phyloP scores from a whole-genome alignment of 2,113 vertebrate species.

The Hepsetus odoe region DNA sequence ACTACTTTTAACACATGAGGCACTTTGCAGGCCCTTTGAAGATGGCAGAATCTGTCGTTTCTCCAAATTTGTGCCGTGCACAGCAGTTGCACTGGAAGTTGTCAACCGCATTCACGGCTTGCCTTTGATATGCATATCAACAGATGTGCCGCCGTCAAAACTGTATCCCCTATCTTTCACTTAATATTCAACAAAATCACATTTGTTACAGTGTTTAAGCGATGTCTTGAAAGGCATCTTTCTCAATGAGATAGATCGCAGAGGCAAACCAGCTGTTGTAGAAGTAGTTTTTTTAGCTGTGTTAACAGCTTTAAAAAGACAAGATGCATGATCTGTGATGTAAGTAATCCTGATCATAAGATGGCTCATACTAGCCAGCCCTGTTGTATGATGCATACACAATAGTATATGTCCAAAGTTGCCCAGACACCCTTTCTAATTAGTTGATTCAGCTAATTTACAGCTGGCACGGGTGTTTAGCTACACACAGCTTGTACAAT shows the following conservation, averaged over 20 bases:
- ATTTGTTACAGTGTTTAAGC: slow-evolving; percentile 25
- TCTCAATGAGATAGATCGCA: not conserved
- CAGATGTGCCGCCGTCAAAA: slow-evolving; percentile 36
- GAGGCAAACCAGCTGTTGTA: slow-evolving; percentile 30
- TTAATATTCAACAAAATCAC: slow-evolving; percentile 38
- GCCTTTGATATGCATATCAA: slow-evolving; percentile 52
- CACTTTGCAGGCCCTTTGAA: slow-evolving; percentile 30
- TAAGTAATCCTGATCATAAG: not conserved
- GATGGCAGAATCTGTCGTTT: slow-evolving; percentile 25
- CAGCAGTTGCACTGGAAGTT: slow-evolving; percentile 22
- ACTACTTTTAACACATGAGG: slow-evolving; percentile 45
- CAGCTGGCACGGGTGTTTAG: too few species aligned
- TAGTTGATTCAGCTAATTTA: too few species aligned
- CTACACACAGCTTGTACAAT: too few species aligned
- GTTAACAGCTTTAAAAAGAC: not conserved
- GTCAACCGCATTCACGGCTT: slow-evolving; percentile 45
- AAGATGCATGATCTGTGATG: not conserved
- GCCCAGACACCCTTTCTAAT: too few species aligned
- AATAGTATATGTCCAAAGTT: too few species aligned
- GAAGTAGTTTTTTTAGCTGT: slow-evolving; percentile 1
- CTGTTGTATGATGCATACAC: too few species aligned
- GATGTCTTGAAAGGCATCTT: slow-evolving; percentile 14
- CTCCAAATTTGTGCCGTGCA: slow-evolving; percentile 21
- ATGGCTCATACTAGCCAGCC: not conserved
- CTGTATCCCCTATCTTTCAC: slow-evolving; percentile 1